Conservation (phyloP, 2,888 invertebrate genomes). For the Pristionchus arcanus region DNA sequence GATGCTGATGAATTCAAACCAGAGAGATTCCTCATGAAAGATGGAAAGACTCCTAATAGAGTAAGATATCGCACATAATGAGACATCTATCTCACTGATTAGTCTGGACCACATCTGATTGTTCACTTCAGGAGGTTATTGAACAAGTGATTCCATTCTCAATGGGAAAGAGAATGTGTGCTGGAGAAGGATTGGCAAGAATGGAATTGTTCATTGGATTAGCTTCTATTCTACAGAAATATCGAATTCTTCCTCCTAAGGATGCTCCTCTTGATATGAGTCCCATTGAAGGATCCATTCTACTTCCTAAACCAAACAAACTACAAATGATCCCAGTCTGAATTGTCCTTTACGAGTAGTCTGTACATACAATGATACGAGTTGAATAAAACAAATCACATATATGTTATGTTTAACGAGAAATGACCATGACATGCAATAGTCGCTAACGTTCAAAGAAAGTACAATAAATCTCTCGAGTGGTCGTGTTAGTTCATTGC, state of each 20-base stretch:
- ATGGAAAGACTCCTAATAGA: slow-evolving; percentile 64
- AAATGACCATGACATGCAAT: background rate
- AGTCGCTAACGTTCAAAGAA: background rate
- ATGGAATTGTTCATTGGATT: slow-evolving; percentile 65
- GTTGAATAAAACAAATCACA: background rate
- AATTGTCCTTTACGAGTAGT: slow-evolving; percentile 17
- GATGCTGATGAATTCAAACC: slow-evolving; percentile 64
- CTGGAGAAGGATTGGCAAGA: slow-evolving; percentile 67
- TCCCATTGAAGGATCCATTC: slow-evolving; percentile 54
- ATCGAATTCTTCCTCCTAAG: slow-evolving; percentile 55
- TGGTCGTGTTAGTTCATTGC: background rate
- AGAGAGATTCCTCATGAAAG: slow-evolving; percentile 63
- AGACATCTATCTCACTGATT: background rate
- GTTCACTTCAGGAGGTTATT: slow-evolving; percentile 59
- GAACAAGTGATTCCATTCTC: slow-evolving; percentile 66
- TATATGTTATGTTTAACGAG: background rate
- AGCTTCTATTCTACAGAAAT: slow-evolving; percentile 56
- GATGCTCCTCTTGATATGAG: slow-evolving; percentile 54
- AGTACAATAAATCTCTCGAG: background rate
- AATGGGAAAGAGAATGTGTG: slow-evolving; percentile 66
- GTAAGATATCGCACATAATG: slow-evolving; percentile 57
- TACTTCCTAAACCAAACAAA: slow-evolving; percentile 56
- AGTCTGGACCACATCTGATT: background rate
- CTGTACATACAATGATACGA: background rate
- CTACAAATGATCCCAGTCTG: slow-evolving; percentile 43